Base-by-base conservation (phyloP, 2,888 invertebrate species). In the Mylabris sibirica region DNA sequence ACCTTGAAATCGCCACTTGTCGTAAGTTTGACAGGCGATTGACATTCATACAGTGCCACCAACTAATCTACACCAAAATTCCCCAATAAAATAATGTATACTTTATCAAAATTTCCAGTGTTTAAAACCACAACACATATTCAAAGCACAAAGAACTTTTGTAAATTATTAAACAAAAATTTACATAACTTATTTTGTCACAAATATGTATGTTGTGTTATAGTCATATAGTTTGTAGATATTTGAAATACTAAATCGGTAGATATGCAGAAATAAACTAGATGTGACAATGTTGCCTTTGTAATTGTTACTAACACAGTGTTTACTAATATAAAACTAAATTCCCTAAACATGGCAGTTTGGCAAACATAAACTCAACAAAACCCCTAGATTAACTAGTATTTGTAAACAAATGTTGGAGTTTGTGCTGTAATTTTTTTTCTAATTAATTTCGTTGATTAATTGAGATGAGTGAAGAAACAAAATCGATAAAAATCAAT, bases 371-470 rank as follows among this genome's bases (percentile, higher is more conserved):
- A 11, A 3, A 1, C 1, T n/a, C 3, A 9, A 11, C 2, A 22
- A 53, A 22, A 53, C 11, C 3, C 14, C 24, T 24, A 22, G 22
- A 4, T 11, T 22, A 12, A 12, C 14, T 24, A 57, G 57, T 26
- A 24, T 57, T 57, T 57, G 57, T 57, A 57, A 57, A 57, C 57
- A 57, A 57, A 26, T 57, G 57, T 57, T 26, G 26, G 5, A 57
- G 24, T 57, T 57, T 26, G 14, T 22, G 20, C 38, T 44, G 17
- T 49, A 3, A 49, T 20, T 57, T 26, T 26, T 12, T 57, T 26
- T n/a, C 8, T 44, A 17, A 6, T 44, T 44, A 12, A n/a, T n/a
- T n/a, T n/a, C n/a, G n/a, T n/a, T n/a, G n/a, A 22, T 49, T 49
- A 22, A 22, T 53, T 53, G 53, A 53, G 22, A 53, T 53, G 53